A percentile compares a stretch with the other conserved stretches of the same genome.
Evolutionary conservation across 2,797 vertebrate species (phyloP).

Genomic region (Halcyon leucocephala): DNA sequence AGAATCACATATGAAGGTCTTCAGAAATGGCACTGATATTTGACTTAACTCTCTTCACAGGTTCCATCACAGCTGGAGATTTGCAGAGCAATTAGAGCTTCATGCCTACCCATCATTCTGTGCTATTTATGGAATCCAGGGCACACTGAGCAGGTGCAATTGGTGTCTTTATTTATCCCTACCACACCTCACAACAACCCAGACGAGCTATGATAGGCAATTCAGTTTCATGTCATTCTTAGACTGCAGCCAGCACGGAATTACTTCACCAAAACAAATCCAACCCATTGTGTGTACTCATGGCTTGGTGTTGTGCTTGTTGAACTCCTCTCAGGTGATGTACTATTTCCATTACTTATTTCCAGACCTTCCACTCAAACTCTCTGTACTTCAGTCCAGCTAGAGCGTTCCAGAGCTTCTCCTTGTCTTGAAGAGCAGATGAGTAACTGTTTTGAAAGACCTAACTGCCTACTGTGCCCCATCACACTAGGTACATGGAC

Average conservation of each 20-base stretch:
- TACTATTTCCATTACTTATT: neutral
- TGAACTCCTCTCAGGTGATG: neutral
- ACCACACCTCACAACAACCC: neutral
- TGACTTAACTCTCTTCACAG: neutral
- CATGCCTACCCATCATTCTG: neutral
- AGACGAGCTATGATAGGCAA: neutral
- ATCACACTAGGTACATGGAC: neutral
- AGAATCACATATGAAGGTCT: neutral
- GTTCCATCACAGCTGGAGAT: neutral
- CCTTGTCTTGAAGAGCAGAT: neutral
- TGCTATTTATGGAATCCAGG: neutral
- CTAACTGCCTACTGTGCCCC: neutral
- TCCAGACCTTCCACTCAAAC: neutral
- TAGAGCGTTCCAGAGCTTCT: neutral
- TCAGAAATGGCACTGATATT: neutral
- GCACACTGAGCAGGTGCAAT: neutral
- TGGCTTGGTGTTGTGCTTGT: neutral
- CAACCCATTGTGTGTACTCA: neutral
- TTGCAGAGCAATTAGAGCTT: neutral
- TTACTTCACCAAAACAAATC: neutral
- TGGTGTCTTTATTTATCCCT: neutral
- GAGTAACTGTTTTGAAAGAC: neutral
- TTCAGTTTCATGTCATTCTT: neutral
- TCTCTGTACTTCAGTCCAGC: fast-evolving
- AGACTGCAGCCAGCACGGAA: neutral